Percentiles rank a stretch among this genome's conserved stretches.
These are phyloP conservation scores for Xenus cinereus DNA, from an alignment of 2,113 vertebrate species.

Conservation along the genomic window DNA sequence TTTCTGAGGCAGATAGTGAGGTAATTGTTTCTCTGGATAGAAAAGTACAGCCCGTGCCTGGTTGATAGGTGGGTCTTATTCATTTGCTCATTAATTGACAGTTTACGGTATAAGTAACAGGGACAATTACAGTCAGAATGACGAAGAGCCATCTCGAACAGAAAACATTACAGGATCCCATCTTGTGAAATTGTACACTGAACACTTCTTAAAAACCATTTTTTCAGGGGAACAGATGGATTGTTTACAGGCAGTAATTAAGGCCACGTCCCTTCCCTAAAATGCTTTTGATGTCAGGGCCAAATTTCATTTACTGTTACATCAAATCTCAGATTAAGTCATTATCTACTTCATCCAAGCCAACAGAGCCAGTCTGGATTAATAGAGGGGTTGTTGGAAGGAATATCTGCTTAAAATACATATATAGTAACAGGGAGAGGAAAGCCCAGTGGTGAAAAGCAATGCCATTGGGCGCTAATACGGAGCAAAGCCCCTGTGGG, in stretches of 20 bases:
- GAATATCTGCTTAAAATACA: neutral
- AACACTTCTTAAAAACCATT: neutral
- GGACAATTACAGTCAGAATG: neutral
- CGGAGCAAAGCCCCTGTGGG: neutral
- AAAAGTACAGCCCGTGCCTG: neutral
- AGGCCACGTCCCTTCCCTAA: neutral
- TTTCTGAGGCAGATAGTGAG: neutral
- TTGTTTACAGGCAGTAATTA: neutral
- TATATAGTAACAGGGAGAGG: neutral
- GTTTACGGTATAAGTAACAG: neutral
- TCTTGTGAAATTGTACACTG: neutral
- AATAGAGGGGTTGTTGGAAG: neutral
- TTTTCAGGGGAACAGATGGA: neutral
- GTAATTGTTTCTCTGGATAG: neutral
- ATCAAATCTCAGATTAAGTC: neutral
- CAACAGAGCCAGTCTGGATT: neutral
- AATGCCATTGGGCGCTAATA: accelerated
- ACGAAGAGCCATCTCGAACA: neutral
- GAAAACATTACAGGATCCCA: neutral
- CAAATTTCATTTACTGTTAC: slow-evolving; percentile 9
- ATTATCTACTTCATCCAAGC: neutral
- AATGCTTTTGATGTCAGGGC: neutral
- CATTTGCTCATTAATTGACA: neutral
- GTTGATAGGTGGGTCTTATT: neutral
- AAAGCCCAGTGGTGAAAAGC: neutral